Conservation (phyloP, 2,797 vertebrate genomes). For the Alcedo quadribrachys region DNA sequence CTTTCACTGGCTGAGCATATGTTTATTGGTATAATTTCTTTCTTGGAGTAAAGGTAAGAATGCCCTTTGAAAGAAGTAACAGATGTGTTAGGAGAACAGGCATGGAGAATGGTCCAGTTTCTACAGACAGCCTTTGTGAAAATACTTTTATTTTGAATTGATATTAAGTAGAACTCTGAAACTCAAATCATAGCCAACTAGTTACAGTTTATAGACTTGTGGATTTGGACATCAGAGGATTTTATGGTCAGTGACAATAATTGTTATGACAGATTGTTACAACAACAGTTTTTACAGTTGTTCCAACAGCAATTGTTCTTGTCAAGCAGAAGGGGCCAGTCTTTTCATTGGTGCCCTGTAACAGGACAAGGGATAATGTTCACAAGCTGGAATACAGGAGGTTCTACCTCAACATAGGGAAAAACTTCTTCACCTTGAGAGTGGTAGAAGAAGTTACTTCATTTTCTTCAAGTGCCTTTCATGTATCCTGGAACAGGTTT, state of each 20-base stretch:
- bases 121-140: neutral
- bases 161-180: neutral
- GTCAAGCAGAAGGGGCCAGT: too few relatives aligned
- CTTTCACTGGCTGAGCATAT: neutral
- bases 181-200: neutral
- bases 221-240: neutral
- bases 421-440: too few relatives aligned
- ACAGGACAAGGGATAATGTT: too few relatives aligned
- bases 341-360: too few relatives aligned
- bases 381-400: too few relatives aligned
- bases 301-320: too few relatives aligned
- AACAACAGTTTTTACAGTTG: too few relatives aligned
- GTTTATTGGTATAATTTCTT: neutral
- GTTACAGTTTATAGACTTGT: neutral
- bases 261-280: too few relatives aligned
- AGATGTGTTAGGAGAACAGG: neutral
- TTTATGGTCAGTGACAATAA: neutral
- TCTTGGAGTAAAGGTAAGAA: neutral
- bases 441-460: neutral
- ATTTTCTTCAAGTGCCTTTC: neutral
- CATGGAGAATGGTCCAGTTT: neutral
- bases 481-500: neutral
- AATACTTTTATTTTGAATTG: neutral
- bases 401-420: too few relatives aligned
- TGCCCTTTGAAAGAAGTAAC: neutral